Base-by-base conservation (phyloP, 2,113 vertebrate species). In the Sinocyclocheilus grahami region DNA sequence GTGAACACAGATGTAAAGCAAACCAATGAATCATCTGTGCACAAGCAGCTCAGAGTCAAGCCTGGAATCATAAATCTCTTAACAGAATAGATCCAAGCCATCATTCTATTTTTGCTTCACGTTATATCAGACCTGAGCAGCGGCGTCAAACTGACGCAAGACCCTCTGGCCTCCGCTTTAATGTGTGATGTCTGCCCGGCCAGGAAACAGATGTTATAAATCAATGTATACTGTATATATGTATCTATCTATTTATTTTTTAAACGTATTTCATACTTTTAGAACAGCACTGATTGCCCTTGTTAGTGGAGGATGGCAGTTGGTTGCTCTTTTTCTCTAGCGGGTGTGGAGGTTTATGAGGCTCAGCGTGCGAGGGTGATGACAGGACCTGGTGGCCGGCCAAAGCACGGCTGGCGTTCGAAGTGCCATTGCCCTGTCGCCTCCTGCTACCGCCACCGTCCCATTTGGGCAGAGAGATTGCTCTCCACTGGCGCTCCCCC, bases 321-420 rank as follows among this genome's bases (percentile, higher is more conserved):
- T 63, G 65, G 84, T 55, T 84, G 85, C 79, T 87, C 84, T 87
- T 86, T 88, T 46, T 58, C 72, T 87, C 78, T 74, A 80, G 84
- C 82, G 62, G 69, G 78, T 82, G 78, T 55, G 88, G 85, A 88
- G 90, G 89, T 88, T 89, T 90, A 76, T 88, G 89, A 88, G 55
- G 92, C 92, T 85, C 93, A 93, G 93, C 88, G 86, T 92, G 92
- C 86, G 88, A 92, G 90, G 84, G 92, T 90, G 93, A 93, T 94
- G 94, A 94, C 93, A 92, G 91, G 91, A 91, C 90, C 91, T 94
- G 94, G 92, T 93, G 91, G 88, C 87, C 83, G 91, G 94, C 94
- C 94, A 94, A 91, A 81, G 91, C 89, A 30, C 83, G 90, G 89
- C 93, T 92, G 92, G 92, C 94, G 89, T 83, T 88, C 87, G 85